phyloP scores from a whole-genome alignment of 2,113 vertebrate genomes.

The Pteropus alecto region DNA sequence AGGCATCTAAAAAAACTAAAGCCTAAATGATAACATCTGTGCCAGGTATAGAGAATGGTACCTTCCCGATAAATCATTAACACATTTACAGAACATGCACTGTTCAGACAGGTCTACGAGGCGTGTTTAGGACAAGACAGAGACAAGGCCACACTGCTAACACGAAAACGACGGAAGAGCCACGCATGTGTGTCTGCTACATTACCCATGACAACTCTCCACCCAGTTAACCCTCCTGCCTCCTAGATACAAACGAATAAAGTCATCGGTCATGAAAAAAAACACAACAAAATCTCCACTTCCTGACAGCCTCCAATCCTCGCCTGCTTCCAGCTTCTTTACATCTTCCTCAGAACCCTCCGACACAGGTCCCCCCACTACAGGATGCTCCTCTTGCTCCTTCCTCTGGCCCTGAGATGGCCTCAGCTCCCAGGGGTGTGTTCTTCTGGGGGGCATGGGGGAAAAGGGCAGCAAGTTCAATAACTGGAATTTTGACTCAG shows the following conservation, averaged over 20 bases:
- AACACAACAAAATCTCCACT: too few species aligned
- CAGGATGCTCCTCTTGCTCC: background rate
- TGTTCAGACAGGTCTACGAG: background rate
- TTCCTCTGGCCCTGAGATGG: fast-evolving
- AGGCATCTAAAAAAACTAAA: background rate
- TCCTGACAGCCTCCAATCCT: background rate
- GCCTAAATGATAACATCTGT: conserved; percentile 7
- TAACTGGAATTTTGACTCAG: background rate
- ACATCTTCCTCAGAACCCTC: background rate
- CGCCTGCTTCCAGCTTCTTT: background rate
- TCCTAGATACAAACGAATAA: background rate
- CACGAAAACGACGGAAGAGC: background rate
- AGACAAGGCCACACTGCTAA: background rate
- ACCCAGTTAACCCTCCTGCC: background rate
- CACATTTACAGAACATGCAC: background rate
- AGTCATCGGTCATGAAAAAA: background rate
- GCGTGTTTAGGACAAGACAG: background rate
- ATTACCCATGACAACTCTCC: background rate
- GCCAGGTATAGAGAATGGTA: background rate
- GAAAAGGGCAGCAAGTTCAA: background rate
- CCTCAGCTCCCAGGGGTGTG: fast-evolving
- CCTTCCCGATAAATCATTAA: background rate
- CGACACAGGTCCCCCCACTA: background rate
- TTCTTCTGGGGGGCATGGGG: background rate
- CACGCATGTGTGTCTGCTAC: background rate